Base-by-base conservation (phyloP, 2,888 invertebrate species). In the Spodoptera littoralis region DNA sequence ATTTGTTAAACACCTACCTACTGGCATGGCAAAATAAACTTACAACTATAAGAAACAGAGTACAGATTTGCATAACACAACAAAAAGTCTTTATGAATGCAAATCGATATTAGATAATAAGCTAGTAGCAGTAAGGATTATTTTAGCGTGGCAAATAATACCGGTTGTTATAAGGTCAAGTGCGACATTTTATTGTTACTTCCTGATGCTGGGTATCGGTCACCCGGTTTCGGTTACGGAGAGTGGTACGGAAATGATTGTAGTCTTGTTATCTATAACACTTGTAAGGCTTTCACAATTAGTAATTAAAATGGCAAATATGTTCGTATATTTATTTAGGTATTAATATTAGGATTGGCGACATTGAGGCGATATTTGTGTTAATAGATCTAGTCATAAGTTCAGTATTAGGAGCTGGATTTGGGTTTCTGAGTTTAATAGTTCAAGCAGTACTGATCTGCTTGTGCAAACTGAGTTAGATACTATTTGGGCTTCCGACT, bases 101-200 rank as follows among this genome's bases (percentile, higher is more conserved):
- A 72, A 72, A 72, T 70, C 52, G 67, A 56, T 27, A 64, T 60
- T 75, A 59, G 27, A 70, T 54, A 60, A 70, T 60, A 75, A 65
- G 57, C 47, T 44, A 45, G 44, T 8, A 57, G 56, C 13, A 54
- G 11, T 69, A 52, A 70, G 60, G 56, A 65, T 45, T 56, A 68
- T 76, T 62, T 69, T 65, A 58, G 66, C 51, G 55, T 11, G 9
- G 30, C 69, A 36, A 18, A 12, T 45, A 56, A 50, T 76, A 83
- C 84, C 77, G 82, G 84, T 81, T 65, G 54, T 68, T 83, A 84
- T 83, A 79, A 85, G 88, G 88, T 85, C 89, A 87, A 88, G 84
- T 80, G 82, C 84, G 84, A 84, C 84, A 84, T 80, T 84, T 73
- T 76, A 79, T 81, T 82, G 83, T 82, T 61, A 71, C 67, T 87